Evolutionary conservation across 2,797 vertebrate genomes (phyloP).

Genomic region (Epinephelus coioides): DNA sequence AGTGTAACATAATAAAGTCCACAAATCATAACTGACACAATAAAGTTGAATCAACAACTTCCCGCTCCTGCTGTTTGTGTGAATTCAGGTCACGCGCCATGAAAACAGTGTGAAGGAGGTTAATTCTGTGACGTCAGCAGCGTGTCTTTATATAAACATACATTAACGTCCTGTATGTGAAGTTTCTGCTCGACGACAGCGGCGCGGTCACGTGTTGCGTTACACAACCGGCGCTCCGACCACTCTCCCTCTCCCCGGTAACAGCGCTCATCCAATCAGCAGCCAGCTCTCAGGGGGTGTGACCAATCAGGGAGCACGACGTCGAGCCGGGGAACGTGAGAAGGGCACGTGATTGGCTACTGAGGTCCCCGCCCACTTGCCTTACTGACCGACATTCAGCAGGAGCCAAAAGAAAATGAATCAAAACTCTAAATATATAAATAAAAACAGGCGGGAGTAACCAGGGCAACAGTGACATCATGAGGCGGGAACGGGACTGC

Average conservation of each 20-base stretch:
- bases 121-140: not conserved
- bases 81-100: not conserved
- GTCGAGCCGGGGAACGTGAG: slow-evolving; percentile 24
- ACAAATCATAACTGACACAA: no score
- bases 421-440: not conserved
- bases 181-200: slow-evolving; percentile 53
- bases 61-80: no score
- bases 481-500: slow-evolving; percentile 17
- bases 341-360: slow-evolving; percentile 34
- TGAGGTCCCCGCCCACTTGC: slow-evolving; percentile 70
- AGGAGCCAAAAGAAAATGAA: slow-evolving; percentile 30
- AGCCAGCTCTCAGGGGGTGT: slow-evolving; percentile 72
- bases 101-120: not conserved
- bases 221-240: slow-evolving; percentile 37
- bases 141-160: slow-evolving; percentile 17
- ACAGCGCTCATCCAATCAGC: slow-evolving; percentile 79
- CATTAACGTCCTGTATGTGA: not conserved
- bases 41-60: no score
- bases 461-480: not conserved
- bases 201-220: slow-evolving; percentile 33
- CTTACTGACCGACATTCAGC: slow-evolving; percentile 85
- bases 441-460: not conserved
- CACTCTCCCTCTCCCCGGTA: slow-evolving; percentile 72
- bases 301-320: slow-evolving; percentile 75
- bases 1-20: no score